These are phyloP conservation scores for Raja brachyura DNA, from an alignment of 2,113 vertebrate genomes.

Conservation along the genomic window DNA sequence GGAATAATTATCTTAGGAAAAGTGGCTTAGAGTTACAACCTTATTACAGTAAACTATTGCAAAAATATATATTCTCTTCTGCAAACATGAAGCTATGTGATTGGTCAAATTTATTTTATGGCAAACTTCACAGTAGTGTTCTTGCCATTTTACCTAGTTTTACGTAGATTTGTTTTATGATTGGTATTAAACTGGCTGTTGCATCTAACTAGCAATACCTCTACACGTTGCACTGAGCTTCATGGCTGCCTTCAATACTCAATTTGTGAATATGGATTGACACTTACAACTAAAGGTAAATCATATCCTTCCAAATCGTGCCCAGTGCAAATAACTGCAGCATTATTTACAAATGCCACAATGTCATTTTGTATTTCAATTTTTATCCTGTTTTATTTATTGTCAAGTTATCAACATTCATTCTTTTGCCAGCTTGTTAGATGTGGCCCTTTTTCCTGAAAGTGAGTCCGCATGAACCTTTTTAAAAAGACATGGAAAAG, in stretches of 20 bases:
- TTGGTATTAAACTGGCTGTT: neutral
- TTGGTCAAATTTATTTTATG: neutral
- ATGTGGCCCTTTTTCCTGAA: neutral
- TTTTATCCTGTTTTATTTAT: neutral
- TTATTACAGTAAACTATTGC: neutral
- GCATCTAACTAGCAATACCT: neutral
- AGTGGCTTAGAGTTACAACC: neutral
- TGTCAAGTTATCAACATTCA: neutral
- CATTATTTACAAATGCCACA: neutral
- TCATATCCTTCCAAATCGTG: neutral
- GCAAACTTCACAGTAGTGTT: neutral
- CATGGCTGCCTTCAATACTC: neutral
- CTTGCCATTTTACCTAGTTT: neutral
- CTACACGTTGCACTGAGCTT: neutral
- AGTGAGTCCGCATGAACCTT: neutral
- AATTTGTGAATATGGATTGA: neutral
- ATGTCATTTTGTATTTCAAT: neutral
- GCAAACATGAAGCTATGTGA: neutral
- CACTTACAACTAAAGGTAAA: neutral
- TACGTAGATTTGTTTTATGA: neutral
- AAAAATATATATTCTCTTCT: neutral
- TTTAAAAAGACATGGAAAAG: neutral
- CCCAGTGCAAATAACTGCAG: neutral
- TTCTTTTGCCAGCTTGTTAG: neutral
- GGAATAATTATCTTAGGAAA: neutral